phyloP scores from a whole-genome alignment of 2,797 vertebrate species.

The Pogoniulus pusillus region DNA sequence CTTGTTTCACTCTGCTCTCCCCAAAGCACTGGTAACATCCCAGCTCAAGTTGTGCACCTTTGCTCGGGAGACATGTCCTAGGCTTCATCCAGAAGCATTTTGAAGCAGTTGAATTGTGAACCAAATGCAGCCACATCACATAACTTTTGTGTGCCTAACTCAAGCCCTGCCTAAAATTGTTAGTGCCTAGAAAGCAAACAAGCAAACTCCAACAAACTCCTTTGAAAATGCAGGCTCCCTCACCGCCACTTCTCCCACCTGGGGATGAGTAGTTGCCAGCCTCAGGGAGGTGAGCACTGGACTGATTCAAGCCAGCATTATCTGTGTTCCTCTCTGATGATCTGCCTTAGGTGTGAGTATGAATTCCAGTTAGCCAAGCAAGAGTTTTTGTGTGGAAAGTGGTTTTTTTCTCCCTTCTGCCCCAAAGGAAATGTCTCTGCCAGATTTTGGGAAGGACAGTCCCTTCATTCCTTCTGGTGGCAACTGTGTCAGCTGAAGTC shows the following conservation, averaged over 20 bases:
- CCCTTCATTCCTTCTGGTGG: background rate
- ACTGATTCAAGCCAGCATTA: background rate
- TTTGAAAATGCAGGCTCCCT: background rate
- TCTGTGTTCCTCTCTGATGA: background rate
- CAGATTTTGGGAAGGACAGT: background rate
- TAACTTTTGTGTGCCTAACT: background rate
- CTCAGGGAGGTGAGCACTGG: background rate
- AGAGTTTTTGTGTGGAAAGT: background rate
- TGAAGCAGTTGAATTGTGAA: background rate
- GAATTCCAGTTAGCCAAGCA: background rate
- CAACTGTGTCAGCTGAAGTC: background rate
- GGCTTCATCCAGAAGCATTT: background rate
- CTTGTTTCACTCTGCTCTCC: background rate
- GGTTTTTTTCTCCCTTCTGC: background rate
- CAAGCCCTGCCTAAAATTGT: background rate
- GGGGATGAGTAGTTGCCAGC: background rate
- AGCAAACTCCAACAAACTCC: no score
- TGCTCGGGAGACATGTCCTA: accelerated
- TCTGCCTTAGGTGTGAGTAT: background rate
- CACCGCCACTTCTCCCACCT: background rate
- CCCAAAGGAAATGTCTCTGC: background rate
- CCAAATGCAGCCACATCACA: background rate
- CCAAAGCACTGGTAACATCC: background rate
- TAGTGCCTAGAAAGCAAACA: background rate
- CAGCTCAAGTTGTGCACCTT: background rate